These are phyloP conservation scores for Dendronephthya gigantea DNA, from an alignment of 64 coral and sea anemone species.

Conservation along the genomic window DNA sequence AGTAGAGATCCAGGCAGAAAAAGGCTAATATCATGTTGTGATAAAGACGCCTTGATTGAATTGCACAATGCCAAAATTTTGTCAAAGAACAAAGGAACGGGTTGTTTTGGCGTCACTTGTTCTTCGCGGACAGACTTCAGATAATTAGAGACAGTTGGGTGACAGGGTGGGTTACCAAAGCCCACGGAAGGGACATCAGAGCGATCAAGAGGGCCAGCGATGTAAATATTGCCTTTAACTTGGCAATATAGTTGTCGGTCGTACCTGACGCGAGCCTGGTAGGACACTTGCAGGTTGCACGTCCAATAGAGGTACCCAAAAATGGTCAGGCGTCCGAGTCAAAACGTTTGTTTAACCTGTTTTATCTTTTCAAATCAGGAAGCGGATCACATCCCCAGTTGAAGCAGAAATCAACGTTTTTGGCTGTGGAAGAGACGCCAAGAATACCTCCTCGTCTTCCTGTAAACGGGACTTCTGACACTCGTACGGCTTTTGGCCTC, in stretches of 20 bases:
- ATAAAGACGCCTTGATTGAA: not conserved
- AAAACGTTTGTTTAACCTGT: not conserved
- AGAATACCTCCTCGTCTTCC: conserved; percentile 24
- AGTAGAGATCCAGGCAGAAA: conserved; percentile 37
- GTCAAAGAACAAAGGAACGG: too few relatives aligned
- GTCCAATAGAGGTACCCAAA: not conserved
- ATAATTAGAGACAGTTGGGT: conserved; percentile 12
- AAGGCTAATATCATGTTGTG: conserved; percentile 19
- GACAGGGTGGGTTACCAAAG: conserved; percentile 8
- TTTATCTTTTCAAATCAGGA: conserved; percentile 38
- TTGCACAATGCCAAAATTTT: not conserved
- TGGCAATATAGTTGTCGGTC: conserved; percentile 14
- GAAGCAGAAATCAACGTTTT: conserved; percentile 7
- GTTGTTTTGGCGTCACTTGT: conserved; percentile 34
- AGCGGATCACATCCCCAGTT: not conserved
- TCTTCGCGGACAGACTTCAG: conserved; percentile 24
- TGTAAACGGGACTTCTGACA: conserved; percentile 30
- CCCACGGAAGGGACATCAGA: not conserved
- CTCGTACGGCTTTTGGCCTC: conserved; percentile 7
- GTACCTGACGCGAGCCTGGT: not conserved
- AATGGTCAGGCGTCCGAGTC: not conserved
- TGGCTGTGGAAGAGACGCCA: conserved; percentile 13
- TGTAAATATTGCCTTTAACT: conserved; percentile 27
- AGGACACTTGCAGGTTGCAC: not conserved
- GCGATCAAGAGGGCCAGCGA: not conserved